Conservation (phyloP, 2,888 invertebrate genomes). For the Apodemia mormo region DNA sequence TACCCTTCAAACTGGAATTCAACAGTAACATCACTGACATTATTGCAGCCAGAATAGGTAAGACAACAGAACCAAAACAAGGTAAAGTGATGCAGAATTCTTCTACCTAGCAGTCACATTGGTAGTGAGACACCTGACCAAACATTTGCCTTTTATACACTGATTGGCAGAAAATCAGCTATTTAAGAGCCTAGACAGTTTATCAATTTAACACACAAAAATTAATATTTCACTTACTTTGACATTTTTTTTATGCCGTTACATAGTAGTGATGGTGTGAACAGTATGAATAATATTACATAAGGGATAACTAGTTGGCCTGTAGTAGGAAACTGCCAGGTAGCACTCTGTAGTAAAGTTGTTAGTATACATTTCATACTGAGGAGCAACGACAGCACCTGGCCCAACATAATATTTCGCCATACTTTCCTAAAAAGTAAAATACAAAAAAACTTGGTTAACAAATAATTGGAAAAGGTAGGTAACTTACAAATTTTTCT, state of each 20-base stretch:
- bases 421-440: conserved; percentile 84
- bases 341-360: conserved; percentile 85
- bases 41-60: too few species aligned
- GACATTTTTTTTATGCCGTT: conserved; percentile 84
- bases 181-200: too few species aligned
- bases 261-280: conserved; percentile 88
- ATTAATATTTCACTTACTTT: conserved; percentile 70
- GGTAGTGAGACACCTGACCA: too few species aligned
- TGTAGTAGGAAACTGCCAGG: conserved; percentile 88
- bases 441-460: not conserved
- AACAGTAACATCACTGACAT: too few species aligned
- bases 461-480: not conserved
- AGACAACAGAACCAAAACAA: too few species aligned
- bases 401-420: conserved; percentile 87
- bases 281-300: conserved; percentile 87
- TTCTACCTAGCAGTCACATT: too few species aligned
- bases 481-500: not conserved
- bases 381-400: conserved; percentile 87
- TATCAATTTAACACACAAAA: not conserved
- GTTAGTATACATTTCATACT: conserved; percentile 89
- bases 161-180: too few species aligned
- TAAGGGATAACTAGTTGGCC: conserved; percentile 92
- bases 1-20: too few species aligned
- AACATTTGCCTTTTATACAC: too few species aligned
- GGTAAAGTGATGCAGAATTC: too few species aligned